These are phyloP conservation scores for Sebastes taczanowskii DNA, from an alignment of 2,797 vertebrate species.

Conservation along the genomic window DNA sequence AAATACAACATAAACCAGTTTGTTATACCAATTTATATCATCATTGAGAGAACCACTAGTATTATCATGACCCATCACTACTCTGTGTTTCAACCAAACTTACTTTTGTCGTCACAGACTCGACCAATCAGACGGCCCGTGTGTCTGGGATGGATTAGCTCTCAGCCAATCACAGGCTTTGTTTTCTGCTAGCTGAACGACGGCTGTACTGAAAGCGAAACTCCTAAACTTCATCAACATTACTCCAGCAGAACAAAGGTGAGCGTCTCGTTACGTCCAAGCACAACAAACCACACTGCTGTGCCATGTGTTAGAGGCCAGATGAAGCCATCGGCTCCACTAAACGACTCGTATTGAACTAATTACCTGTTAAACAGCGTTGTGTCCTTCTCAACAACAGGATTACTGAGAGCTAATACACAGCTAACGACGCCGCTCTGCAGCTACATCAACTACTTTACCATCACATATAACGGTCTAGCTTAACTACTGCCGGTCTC, in stretches of 20 bases:
- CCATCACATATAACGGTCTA: not conserved
- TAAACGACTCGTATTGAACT: not conserved
- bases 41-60: not conserved
- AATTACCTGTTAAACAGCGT: not conserved
- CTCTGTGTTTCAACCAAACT: not conserved
- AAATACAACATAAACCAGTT: not conserved
- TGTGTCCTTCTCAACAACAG: not conserved
- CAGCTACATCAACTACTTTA: not conserved
- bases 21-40: not conserved
- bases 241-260: conserved; percentile 21
- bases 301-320: not conserved
- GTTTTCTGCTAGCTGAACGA: not conserved
- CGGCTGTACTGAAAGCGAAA: not conserved
- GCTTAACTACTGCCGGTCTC: not conserved
- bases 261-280: not conserved
- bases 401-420: conserved; percentile 30
- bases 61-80: not conserved
- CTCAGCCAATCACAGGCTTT: conserved; percentile 66
- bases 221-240: not conserved
- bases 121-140: conserved; percentile 37
- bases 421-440: not conserved
- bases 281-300: accelerated
- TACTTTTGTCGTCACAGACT: not conserved
- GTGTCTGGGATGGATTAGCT: not conserved
- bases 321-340: not conserved